Conservation (phyloP, 2,113 vertebrate genomes). For the Oryctolagus cuniculus region DNA sequence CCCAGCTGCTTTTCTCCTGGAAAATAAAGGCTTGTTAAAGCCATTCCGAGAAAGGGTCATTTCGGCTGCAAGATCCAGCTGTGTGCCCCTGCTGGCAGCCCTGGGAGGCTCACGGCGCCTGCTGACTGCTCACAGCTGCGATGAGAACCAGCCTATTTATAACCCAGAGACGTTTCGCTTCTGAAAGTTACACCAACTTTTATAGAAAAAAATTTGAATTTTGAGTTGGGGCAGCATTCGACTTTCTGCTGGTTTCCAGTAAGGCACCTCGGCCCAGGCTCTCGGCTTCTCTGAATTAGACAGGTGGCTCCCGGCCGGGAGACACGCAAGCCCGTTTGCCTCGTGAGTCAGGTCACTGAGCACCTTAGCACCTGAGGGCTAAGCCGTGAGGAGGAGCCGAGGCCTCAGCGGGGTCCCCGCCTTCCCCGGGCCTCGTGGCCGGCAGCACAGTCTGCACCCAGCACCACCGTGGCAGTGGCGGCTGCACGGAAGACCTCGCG, state of each 20-base stretch:
- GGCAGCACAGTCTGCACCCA: too few relatives aligned
- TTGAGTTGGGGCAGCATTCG: neutral
- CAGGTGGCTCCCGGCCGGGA: neutral
- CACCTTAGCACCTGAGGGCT: neutral
- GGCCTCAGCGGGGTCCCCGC: neutral
- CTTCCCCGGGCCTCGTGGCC: neutral
- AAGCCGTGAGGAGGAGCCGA: neutral
- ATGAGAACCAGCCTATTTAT: neutral
- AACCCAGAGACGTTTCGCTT: neutral
- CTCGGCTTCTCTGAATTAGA: neutral
- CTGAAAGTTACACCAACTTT: neutral
- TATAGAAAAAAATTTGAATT: constrained; percentile 6
- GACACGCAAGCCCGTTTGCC: neutral
- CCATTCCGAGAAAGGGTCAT: neutral
- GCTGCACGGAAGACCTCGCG: too few relatives aligned
- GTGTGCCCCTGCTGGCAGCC: constrained; percentile 25
- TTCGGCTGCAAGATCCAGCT: constrained; percentile 59
- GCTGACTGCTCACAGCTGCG: neutral
- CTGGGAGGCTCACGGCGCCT: constrained; percentile 7
- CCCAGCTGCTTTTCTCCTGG: neutral
- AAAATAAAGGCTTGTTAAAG: constrained; percentile 5
- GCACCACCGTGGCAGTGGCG: too few relatives aligned
- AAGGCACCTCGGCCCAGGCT: too few relatives aligned
- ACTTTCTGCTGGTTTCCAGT: neutral
- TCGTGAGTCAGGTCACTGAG: too few relatives aligned